phyloP scores from a whole-genome alignment of 2,797 vertebrate species.

The Rhadinocentrus ornatus region DNA sequence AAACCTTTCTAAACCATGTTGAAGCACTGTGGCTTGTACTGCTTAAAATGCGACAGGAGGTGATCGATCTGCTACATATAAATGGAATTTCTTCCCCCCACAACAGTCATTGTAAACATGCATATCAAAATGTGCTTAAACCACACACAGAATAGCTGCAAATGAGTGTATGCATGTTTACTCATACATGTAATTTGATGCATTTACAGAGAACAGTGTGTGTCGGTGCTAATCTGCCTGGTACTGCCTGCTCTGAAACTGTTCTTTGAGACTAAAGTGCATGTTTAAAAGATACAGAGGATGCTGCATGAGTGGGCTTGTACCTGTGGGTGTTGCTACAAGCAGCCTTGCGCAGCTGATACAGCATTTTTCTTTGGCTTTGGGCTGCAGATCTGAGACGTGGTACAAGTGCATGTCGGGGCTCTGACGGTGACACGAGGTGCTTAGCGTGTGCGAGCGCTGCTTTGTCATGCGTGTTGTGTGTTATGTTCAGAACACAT shows the following conservation, averaged over 20 bases:
- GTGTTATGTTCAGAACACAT: slow-evolving; percentile 29
- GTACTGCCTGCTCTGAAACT: neutral
- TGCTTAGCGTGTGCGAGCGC: slow-evolving; percentile 30
- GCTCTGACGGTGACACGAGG: slow-evolving; percentile 39
- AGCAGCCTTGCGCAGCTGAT: slow-evolving; percentile 52
- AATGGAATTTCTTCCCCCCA: too few species aligned
- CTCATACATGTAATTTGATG: neutral
- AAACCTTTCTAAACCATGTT: too few species aligned
- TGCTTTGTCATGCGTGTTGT: slow-evolving; percentile 42
- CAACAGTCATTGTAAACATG: too few species aligned
- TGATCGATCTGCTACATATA: too few species aligned
- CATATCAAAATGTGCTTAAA: neutral
- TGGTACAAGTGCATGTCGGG: slow-evolving; percentile 55
- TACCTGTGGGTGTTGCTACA: slow-evolving; percentile 63
- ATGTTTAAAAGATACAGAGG: slow-evolving; percentile 3
- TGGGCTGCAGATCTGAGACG: slow-evolving; percentile 61
- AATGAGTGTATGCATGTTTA: neutral
- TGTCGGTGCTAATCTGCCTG: neutral
- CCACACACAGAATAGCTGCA: neutral
- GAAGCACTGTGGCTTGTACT: too few species aligned
- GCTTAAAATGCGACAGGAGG: neutral
- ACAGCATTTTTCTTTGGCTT: slow-evolving; percentile 67
- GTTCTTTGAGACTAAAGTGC: neutral
- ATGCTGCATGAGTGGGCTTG: slow-evolving; percentile 73
- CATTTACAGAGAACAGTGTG: neutral